Conservation (phyloP, 2,113 vertebrate genomes). For the Candoia aspera region DNA sequence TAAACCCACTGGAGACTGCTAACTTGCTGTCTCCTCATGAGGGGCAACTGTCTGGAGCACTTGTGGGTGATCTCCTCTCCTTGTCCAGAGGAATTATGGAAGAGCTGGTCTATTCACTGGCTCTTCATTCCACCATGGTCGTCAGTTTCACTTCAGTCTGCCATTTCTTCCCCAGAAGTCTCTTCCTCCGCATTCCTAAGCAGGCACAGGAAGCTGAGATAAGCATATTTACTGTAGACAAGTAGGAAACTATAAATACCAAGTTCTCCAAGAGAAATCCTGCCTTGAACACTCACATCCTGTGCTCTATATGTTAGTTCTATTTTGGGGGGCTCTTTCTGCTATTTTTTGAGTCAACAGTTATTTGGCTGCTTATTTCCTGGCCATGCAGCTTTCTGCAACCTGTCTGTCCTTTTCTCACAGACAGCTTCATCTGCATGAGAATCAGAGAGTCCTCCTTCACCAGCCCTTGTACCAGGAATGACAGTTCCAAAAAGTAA, state of each 20-base stretch:
- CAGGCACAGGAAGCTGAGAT: not conserved
- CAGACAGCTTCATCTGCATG: not conserved
- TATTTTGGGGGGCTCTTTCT: not conserved
- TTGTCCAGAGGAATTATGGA: not conserved
- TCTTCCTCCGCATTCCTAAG: not conserved
- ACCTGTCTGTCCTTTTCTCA: not conserved
- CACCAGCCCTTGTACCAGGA: not conserved
- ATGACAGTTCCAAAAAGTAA: conserved; percentile 40
- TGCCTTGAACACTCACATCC: not conserved
- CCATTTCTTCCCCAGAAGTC: not conserved
- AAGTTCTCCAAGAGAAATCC: not conserved
- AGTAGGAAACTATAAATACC: not conserved
- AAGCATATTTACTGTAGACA: not conserved
- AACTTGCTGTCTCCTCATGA: not conserved
- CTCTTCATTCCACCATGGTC: not conserved
- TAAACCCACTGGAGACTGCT: not conserved
- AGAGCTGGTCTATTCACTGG: not conserved
- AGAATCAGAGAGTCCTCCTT: not conserved
- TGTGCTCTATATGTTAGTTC: not conserved
- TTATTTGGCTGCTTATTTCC: not conserved
- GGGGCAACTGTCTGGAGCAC: not conserved
- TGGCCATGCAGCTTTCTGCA: not conserved
- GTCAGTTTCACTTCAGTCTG: not conserved
- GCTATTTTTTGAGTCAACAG: not conserved
- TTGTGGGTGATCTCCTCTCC: not conserved